Evolutionary conservation across 2,113 vertebrate species (phyloP).

Genomic region (Chloropsis hardwickii): DNA sequence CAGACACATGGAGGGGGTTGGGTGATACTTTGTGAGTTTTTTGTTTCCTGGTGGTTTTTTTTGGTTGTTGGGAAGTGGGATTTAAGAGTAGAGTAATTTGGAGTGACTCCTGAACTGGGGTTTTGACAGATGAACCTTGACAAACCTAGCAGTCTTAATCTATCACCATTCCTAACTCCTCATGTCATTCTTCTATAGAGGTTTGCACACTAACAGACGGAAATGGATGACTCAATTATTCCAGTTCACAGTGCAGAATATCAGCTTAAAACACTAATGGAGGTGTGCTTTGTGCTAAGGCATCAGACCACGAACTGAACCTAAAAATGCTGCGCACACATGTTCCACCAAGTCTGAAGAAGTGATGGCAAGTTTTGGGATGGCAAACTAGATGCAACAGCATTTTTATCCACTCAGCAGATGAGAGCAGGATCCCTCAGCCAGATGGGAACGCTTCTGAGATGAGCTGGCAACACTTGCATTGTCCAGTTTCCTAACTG

Average conservation of each 20-base stretch:
- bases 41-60: neutral
- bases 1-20: neutral
- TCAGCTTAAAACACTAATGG: neutral
- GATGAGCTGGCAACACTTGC: neutral
- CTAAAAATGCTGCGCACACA: neutral
- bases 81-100: neutral
- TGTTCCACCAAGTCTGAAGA: neutral
- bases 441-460: neutral
- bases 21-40: fast-evolving
- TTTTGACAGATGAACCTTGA: neutral
- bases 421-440: neutral
- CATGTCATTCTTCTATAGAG: neutral
- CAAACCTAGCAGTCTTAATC: neutral
- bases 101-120: neutral
- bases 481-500: neutral
- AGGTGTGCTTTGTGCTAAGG: neutral
- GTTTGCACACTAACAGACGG: neutral
- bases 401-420: neutral
- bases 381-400: neutral
- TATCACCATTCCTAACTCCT: neutral
- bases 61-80: neutral
- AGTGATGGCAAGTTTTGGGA: neutral
- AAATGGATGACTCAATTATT: neutral
- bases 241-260: neutral
- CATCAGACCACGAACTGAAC: neutral